Base-by-base conservation (phyloP, 2,113 vertebrate species). In the Callopanchax toddi region DNA sequence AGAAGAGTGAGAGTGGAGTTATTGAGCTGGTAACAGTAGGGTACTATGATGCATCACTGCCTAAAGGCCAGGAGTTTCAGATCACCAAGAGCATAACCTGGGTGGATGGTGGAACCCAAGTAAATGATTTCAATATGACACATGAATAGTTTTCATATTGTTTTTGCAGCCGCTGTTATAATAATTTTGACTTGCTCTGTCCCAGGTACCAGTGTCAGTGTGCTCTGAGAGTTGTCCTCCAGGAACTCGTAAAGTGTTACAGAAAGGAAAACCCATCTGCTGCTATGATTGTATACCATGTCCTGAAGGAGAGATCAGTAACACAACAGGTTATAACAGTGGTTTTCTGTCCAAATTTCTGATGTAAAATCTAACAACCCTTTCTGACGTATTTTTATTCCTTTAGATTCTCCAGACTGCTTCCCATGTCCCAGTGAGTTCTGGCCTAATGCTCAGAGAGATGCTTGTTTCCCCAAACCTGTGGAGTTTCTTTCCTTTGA, bases 291-390 rank as follows among this genome's bases (percentile, higher is more conserved):
- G 90, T 64, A 53, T 83, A 36, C 79, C 48, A 9, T 91, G 91
- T 77, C 84, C 88, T 45, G 89, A 93, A 8, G 91, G 91, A 69
- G 89, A 92, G 59, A 90, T 92, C 18, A 92, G 88, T 25, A 92
- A 90, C 55, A 48, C 40, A 1, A 90, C 90, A 89, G 89, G 91
- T 91, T n/a, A n/a, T n/a, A n/a, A n/a, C n/a, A n/a, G n/a, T n/a
- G n/a, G n/a, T n/a, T n/a, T n/a, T n/a, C n/a, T n/a, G n/a, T n/a
- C n/a, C n/a, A n/a, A 81, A 5, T 5, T 50, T 1, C 1, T 18
- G 1, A 8, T 13, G 10, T 18, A 8, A n/a, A n/a, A n/a, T n/a
- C n/a, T n/a, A n/a, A n/a, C n/a, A n/a, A n/a, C n/a, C n/a, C n/a
- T n/a, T n/a, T n/a, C n/a, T n/a, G n/a, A n/a, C n/a, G n/a, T n/a